Evolutionary conservation across 1,140 invertebrate species (phyloP), one percentile per base, ranked within the genome.

Genomic region (Drosophila setifemur): DNA sequence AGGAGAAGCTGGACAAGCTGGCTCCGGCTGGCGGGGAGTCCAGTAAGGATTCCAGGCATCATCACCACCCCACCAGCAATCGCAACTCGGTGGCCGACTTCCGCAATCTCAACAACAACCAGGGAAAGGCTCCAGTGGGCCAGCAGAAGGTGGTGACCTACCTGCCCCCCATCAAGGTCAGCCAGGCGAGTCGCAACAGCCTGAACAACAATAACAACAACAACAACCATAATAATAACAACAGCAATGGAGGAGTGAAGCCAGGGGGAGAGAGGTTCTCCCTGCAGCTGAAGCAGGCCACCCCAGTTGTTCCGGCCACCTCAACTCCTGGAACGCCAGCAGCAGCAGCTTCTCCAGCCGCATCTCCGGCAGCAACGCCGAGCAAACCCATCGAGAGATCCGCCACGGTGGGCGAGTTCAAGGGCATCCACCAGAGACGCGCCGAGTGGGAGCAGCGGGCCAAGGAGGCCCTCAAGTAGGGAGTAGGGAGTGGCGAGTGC

Each of bases 381-480:
- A 69, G 42, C 14, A 79, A 88, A 44, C 45, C 81, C 9, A 89
- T 89, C 18, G 88, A 90, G 16, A 55, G 88, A 18, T 90, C 88
- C 1, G 88, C 88, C 9, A 90, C 88, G 5, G 77, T 90, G 45
- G 69, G 74, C 33, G 89, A 93, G 61, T 93, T 94, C 70, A 94
- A 94, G 69, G 93, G 93, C 28, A 95, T 95, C 26, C 92, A 94
- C 81, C 94, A 95, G 82, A 92, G 95, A 71, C 92, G 94, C 26
- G 95, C 95, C 29, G 93, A 95, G 76, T 95, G 95, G 93, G 95
- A 95, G 88, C 92, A 94, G 69, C 91, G 94, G 58, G 94, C 93
- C 18, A 94, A 94, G 82, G 93, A 94, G 83, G 93, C 93, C 25
- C 88, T 91, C 40, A 92, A 92, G 50, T 90, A 86, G 55, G n/a